phyloP scores from a whole-genome alignment of 2,888 invertebrate species.

The Drosophila robusta region DNA sequence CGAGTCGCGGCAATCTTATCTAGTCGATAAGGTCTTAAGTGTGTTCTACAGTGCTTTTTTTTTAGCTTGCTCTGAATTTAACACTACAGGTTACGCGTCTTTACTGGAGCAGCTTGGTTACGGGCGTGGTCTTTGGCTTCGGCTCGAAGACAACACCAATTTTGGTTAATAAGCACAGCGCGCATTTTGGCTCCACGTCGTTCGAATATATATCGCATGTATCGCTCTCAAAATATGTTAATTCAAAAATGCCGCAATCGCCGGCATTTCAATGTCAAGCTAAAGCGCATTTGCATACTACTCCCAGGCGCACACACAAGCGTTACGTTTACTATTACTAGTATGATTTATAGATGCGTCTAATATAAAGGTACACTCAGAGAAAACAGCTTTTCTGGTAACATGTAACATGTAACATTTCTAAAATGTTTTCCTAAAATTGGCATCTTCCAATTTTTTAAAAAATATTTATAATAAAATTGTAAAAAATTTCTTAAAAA shows the following conservation, averaged over 20 bases:
- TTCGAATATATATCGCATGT: background rate
- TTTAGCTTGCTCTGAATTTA: background rate
- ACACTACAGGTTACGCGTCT: background rate
- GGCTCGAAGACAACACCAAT: constrained; percentile 16
- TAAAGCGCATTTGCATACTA: constrained; percentile 20
- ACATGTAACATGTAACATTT: no score
- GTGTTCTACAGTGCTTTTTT: background rate
- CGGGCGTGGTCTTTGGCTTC: background rate
- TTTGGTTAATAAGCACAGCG: constrained; percentile 24
- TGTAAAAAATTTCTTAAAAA: no score
- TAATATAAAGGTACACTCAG: no score
- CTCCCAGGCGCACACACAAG: background rate
- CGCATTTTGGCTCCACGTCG: background rate
- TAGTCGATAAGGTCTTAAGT: constrained; percentile 20
- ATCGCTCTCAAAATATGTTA: background rate
- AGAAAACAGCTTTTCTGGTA: no score
- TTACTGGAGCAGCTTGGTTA: constrained; percentile 8
- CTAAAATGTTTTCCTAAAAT: no score
- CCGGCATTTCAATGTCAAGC: constrained; percentile 10
- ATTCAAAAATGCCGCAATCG: background rate
- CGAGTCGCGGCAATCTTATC: constrained; percentile 42
- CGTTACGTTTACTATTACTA: background rate
- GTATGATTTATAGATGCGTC: no score
- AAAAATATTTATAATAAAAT: no score
- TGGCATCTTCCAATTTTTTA: no score